phyloP scores from a whole-genome alignment of 2,888 invertebrate genomes.

The Archips crataeganus region DNA sequence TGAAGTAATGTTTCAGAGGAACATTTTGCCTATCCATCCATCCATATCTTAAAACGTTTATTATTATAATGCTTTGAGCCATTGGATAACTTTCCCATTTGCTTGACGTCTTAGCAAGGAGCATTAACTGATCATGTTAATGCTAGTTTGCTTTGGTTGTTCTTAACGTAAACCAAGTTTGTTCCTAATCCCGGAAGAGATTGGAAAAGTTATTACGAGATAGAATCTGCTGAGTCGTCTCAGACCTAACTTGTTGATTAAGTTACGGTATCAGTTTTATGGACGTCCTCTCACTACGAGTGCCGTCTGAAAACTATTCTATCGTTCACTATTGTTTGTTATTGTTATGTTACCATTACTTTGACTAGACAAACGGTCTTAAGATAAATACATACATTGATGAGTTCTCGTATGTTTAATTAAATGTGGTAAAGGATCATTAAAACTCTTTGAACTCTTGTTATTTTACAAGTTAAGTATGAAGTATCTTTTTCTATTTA shows the following conservation, averaged over 20 bases:
- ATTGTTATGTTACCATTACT: conserved; percentile 13
- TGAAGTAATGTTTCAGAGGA: neutral
- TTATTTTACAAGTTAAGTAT: no score
- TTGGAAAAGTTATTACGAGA: conserved; percentile 60
- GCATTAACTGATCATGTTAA: conserved; percentile 15
- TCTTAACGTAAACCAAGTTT: conserved; percentile 47
- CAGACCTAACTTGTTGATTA: conserved; percentile 58
- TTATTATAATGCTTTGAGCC: neutral
- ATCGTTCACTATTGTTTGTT: conserved; percentile 5
- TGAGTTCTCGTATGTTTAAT: neutral
- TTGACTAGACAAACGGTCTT: conserved; percentile 4
- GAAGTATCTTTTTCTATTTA: no score
- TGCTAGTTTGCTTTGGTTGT: conserved; percentile 3
- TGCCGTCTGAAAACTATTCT: conserved; percentile 12
- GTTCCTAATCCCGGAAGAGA: conserved; percentile 52
- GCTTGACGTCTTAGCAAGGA: neutral
- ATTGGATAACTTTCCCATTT: neutral
- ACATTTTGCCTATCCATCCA: neutral
- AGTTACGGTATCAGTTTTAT: conserved; percentile 53
- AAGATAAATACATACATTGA: conserved; percentile 31
- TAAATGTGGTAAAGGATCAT: neutral
- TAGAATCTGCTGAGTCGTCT: conserved; percentile 50
- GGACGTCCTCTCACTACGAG: conserved; percentile 12
- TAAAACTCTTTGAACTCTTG: neutral
- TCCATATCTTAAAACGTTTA: neutral